Evolutionary conservation across 2,888 invertebrate species (phyloP), one percentile per base, ranked within the genome.

Genomic region (Drosophila merina): DNA sequence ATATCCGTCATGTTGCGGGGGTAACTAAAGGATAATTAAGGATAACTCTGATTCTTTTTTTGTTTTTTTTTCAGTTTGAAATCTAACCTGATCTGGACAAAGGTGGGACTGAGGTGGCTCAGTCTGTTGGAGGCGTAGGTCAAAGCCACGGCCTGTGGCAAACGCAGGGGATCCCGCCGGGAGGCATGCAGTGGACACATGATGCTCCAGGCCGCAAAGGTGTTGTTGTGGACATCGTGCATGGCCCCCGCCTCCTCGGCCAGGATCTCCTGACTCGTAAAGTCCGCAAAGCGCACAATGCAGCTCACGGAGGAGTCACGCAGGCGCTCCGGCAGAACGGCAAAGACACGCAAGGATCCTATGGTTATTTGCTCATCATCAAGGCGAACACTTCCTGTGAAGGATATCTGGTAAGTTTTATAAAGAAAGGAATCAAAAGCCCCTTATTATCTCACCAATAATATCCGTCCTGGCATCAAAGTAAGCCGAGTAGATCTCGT

Each of bases 151-250:
- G 86, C 78, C 26, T 89, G 88, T 0, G 91, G 91, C 72, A 91
- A 66, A 2, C 76, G 73, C 25, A 82, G 55, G 0, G 44, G 56
- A n/a, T 50, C 8, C 36, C 56, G 30, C 2, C 70, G 66, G 2
- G 50, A 20, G 47, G 79, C 76, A 4, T 79, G 88, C 25, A 90
- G 76, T 48, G 89, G 92, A 67, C 92, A 92, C 73, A 91, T 87
- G 10, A 92, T 88, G 55, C 90, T 91, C 78, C 90, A 92, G 0
- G 91, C 91, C 3, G 92, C 90, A 78, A 92, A 93, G 33, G 88
- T 87, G n/a, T 92, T 89, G 44, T 92, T 90, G 89, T 92, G 92
- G 76, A 93, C 91, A 44, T 93, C 93, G 20, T 92, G 88, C 69
- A 93, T 91, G 40, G 92, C 88, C 33, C 89, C 88, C 33, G 91